Evolutionary conservation across 2,797 vertebrate genomes (phyloP).

Genomic region (Calcarius lapponicus): DNA sequence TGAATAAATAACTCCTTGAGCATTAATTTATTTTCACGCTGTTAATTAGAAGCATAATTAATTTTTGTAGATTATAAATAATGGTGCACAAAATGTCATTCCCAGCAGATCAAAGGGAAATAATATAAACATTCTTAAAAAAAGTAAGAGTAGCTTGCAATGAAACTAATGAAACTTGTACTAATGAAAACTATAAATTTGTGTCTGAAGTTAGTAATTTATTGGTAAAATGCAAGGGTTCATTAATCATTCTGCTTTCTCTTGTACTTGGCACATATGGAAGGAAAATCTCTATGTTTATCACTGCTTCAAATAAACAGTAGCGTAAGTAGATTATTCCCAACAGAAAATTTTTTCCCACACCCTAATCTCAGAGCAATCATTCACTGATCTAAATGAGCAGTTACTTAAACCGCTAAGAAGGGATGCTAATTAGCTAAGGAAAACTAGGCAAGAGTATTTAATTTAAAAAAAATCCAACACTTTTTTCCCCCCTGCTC

Average conservation of each 20-base stretch:
- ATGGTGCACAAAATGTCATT: conserved; percentile 72
- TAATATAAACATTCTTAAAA: conserved; percentile 70
- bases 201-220: conserved; percentile 73
- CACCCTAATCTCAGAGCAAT: conserved; percentile 87
- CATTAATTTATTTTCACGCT: conserved; percentile 79
- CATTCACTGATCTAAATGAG: conserved; percentile 91
- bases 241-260: conserved; percentile 89
- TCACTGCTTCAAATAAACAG: conserved; percentile 86
- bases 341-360: conserved; percentile 84
- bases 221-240: conserved; percentile 70
- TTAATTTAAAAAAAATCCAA: conserved; percentile 27
- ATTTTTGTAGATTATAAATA: conserved; percentile 81
- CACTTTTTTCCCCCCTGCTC: neutral
- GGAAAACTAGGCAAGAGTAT: conserved; percentile 77
- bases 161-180: conserved; percentile 47
- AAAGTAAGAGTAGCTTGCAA: conserved; percentile 41
- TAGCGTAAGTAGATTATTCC: conserved; percentile 88
- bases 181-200: conserved; percentile 67
- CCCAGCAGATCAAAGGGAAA: conserved; percentile 75
- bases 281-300: conserved; percentile 87
- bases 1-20: conserved; percentile 77
- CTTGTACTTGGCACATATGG: conserved; percentile 82
- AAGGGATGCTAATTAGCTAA: conserved; percentile 86
- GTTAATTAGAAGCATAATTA: conserved; percentile 83
- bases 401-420: conserved; percentile 87